Conservation (phyloP, 2,888 invertebrate species). For the Pristionchus fissidentatus region DNA sequence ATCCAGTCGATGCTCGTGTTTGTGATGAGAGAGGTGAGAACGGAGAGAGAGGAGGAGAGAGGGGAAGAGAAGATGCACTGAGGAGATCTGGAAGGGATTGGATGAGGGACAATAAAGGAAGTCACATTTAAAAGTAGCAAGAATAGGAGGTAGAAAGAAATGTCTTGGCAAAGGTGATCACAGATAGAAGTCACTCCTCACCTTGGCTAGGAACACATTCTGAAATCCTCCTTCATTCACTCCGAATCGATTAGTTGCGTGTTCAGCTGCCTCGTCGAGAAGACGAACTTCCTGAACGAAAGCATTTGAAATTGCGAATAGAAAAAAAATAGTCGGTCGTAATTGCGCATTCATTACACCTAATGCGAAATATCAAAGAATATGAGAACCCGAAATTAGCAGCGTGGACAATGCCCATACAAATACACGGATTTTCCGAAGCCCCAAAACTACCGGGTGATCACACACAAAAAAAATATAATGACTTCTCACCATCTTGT, state of each 20-base stretch:
- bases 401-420: too few species aligned
- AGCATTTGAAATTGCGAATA: background rate
- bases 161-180: background rate
- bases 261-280: slow-evolving; percentile 11
- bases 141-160: background rate
- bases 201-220: slow-evolving; percentile 39
- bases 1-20: background rate
- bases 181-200: background rate
- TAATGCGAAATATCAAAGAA: background rate
- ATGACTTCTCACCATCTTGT: background rate
- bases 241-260: background rate
- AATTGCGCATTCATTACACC: too few species aligned
- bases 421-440: too few species aligned
- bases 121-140: background rate
- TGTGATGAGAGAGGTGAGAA: background rate
- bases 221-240: slow-evolving; percentile 30
- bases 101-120: background rate
- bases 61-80: slow-evolving; percentile 21
- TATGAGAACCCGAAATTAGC: background rate
- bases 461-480: background rate
- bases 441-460: too few species aligned
- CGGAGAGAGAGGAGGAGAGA: background rate
- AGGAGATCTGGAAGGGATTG: slow-evolving; percentile 4
- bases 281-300: slow-evolving; percentile 6
- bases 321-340: background rate